Evolutionary conservation across 2,113 vertebrate species (phyloP), one percentile per base, ranked within the genome.

Genomic region (Dolichallabes microphthalmus): DNA sequence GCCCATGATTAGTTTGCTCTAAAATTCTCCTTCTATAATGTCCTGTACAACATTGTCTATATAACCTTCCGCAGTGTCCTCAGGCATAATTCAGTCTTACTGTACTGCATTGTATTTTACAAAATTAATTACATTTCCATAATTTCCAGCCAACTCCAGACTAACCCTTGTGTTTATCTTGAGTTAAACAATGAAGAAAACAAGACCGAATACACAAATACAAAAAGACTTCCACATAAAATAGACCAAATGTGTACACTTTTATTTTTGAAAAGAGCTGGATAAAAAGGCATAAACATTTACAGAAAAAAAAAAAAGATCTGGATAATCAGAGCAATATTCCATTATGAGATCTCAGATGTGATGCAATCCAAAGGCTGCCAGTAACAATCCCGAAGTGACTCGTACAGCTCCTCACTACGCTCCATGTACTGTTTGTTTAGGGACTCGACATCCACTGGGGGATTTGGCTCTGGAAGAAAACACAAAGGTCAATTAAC

Each of bases 331-430:
- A 89, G 57, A 90, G 93, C 50, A 52, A 93, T 45, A 88, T 92
- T 93, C 80, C 93, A 87, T 60, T 93, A 88, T 4, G 96, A 94
- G 89, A 96, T 94, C 69, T 94, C 90, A 1, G 95, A 96, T 58
- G 94, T 92, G 83, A 96, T 92, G 71, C 94, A 95, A 91, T 98
- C 96, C 91, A 97, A 89, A 66, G 96, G 95, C 74, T 97, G 96
- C 97, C 97, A 98, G 89, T 95, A 96, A 91, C 95, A 96, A 90
- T 92, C 92, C 97, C 97, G 96, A 87, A 98, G 94, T 20, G 97
- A 95, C 52, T 98, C 94, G 0, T 96, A 98, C 25, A 98, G 92
- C 89, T 98, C 97, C 94, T 98, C 96, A 25, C 97, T 98, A 90
- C 93, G 94, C 89, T 96, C 94, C 95, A 97, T 97, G 90, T 94